Conservation (phyloP, 2,113 vertebrate genomes). For the Alligator mississippiensis region DNA sequence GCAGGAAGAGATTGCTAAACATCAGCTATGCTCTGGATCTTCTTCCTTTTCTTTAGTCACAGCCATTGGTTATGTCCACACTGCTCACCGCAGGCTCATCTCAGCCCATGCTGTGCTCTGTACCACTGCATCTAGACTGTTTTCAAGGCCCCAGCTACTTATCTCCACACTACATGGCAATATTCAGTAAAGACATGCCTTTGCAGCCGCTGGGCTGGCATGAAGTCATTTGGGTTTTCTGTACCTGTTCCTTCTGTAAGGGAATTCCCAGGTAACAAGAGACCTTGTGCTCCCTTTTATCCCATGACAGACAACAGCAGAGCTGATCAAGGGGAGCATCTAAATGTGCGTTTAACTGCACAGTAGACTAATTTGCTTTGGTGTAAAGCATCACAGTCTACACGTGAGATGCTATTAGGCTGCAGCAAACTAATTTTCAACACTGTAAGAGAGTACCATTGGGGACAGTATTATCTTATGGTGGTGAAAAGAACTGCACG, state of each 20-base stretch:
- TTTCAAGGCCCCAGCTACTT: neutral
- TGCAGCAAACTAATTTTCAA: too few species aligned
- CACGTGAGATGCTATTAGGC: too few species aligned
- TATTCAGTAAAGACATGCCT: neutral
- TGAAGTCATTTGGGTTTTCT: neutral
- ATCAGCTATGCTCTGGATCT: neutral
- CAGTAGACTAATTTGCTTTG: too few species aligned
- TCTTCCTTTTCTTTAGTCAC: neutral
- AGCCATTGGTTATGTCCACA: neutral
- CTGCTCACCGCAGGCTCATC: neutral
- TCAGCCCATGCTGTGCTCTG: neutral
- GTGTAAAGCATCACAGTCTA: too few species aligned
- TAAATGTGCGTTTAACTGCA: too few species aligned
- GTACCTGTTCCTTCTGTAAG: neutral
- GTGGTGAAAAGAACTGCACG: too few species aligned
- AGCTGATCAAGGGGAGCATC: too few species aligned
- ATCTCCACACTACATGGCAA: neutral
- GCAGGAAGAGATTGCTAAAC: neutral
- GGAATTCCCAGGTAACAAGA: neutral
- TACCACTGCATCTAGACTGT: neutral
- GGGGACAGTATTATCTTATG: too few species aligned
- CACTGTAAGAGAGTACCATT: too few species aligned
- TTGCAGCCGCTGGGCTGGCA: neutral
- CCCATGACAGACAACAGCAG: rapidly evolving
- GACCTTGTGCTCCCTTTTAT: neutral